phyloP scores from a whole-genome alignment of 1,140 invertebrate genomes.

The Oryctes rhinoceros region DNA sequence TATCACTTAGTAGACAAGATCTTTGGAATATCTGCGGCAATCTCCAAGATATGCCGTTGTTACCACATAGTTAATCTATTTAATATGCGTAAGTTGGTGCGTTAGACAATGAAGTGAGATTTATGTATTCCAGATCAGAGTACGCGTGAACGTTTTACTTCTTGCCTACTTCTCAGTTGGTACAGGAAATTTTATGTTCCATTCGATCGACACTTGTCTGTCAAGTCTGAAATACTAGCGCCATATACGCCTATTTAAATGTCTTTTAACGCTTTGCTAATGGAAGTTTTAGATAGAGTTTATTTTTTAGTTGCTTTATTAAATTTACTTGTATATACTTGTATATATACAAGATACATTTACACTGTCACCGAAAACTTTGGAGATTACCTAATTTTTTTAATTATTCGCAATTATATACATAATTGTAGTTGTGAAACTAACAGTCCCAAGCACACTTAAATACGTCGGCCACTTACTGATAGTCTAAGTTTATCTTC shows the following conservation, averaged over 20 bases:
- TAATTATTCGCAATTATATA: too few species aligned
- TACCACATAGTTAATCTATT: not conserved
- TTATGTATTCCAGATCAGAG: not conserved
- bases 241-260: not conserved
- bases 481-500: too few species aligned
- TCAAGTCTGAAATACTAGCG: not conserved
- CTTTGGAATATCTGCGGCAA: slow-evolving; percentile 31
- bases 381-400: too few species aligned
- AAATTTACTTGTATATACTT: not conserved
- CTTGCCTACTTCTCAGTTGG: not conserved
- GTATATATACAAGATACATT: too few species aligned
- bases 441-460: too few species aligned
- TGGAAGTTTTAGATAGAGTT: not conserved
- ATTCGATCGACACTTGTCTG: not conserved
- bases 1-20: slow-evolving; percentile 36
- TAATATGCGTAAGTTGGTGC: not conserved
- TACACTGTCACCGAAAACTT: too few species aligned
- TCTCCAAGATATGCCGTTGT: slow-evolving; percentile 7
- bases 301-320: not conserved
- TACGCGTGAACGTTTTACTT: not conserved
- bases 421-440: too few species aligned
- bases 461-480: too few species aligned
- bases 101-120: slow-evolving; percentile 9
- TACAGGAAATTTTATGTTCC: not conserved
- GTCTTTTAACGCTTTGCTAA: not conserved